Conservation (phyloP, 2,797 vertebrate genomes). For the Clarias pachynema region DNA sequence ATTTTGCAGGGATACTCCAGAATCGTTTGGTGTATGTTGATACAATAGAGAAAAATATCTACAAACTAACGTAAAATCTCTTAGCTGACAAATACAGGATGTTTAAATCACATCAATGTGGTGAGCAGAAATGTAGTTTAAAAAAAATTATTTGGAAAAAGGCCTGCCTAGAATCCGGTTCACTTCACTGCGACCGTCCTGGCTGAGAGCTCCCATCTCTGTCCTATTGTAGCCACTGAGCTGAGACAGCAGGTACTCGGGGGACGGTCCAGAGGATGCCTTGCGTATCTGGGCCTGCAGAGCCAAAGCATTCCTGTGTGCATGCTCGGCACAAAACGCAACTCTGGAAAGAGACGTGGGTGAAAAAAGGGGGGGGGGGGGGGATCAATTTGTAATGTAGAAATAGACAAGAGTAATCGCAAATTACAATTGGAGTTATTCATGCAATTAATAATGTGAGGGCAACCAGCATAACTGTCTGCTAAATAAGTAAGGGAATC, state of each 20-base stretch:
- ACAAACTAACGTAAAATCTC: not conserved
- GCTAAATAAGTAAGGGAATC: too few species aligned
- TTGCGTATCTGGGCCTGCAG: conserved; percentile 92
- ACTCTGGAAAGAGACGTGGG: conserved; percentile 62
- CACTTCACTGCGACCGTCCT: conserved; percentile 85
- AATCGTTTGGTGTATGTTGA: not conserved
- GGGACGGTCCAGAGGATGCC: conserved; percentile 76
- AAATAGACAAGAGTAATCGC: not conserved
- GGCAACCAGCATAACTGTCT: not conserved
- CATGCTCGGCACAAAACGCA: conserved; percentile 90
- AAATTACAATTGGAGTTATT: not conserved
- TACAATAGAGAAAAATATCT: not conserved
- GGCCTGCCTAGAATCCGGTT: conserved; percentile 85
- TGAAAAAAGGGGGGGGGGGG: not conserved
- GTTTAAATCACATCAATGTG: not conserved
- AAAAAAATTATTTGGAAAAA: not conserved
- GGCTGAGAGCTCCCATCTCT: conserved; percentile 74
- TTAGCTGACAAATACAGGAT: not conserved
- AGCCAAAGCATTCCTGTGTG: conserved; percentile 86
- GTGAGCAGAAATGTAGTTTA: too few species aligned
- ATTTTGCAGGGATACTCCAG: not conserved
- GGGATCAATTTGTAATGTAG: not conserved
- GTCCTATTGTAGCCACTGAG: conserved; percentile 86
- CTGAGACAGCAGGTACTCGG: conserved; percentile 89
- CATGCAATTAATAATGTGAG: not conserved